These are phyloP conservation scores for Hapalemur alaotrensis DNA, from an alignment of 2,797 vertebrate species.

Conservation along the genomic window DNA sequence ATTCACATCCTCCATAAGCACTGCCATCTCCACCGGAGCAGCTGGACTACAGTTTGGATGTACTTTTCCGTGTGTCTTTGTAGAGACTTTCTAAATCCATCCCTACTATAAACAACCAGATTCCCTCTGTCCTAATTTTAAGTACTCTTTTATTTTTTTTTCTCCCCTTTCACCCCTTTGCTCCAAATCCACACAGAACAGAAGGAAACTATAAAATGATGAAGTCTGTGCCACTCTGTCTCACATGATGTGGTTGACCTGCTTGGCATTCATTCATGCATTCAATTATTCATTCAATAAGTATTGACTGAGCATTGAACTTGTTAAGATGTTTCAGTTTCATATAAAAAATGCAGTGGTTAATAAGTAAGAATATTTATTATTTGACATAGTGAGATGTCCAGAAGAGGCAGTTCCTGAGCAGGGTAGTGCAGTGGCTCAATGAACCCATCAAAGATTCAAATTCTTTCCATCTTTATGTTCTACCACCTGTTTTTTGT, in stretches of 20 bases:
- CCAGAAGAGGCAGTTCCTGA: not conserved
- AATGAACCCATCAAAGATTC: not conserved
- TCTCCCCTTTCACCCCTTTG: not conserved
- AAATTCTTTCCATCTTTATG: not conserved
- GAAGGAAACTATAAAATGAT: not conserved
- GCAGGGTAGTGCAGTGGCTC: not conserved
- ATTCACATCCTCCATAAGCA: slow-evolving; percentile 23
- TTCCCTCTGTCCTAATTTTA: not conserved
- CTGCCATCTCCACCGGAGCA: not conserved
- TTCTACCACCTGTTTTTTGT: not conserved
- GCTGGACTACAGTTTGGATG: not conserved
- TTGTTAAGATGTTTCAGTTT: not conserved
- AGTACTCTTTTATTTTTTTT: not conserved
- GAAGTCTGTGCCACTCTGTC: not conserved
- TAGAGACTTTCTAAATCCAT: slow-evolving; percentile 11
- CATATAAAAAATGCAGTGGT: not conserved
- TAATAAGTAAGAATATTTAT: not conserved
- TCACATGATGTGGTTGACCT: not conserved
- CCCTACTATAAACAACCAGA: not conserved
- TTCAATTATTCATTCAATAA: not conserved
- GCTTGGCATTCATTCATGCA: not conserved
- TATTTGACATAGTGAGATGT: not conserved
- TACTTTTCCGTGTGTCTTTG: not conserved
- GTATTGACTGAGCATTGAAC: not conserved
- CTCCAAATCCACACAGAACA: not conserved